Evolutionary conservation across 1,140 invertebrate genomes (phyloP).

Genomic region (Drosophila obscura): DNA sequence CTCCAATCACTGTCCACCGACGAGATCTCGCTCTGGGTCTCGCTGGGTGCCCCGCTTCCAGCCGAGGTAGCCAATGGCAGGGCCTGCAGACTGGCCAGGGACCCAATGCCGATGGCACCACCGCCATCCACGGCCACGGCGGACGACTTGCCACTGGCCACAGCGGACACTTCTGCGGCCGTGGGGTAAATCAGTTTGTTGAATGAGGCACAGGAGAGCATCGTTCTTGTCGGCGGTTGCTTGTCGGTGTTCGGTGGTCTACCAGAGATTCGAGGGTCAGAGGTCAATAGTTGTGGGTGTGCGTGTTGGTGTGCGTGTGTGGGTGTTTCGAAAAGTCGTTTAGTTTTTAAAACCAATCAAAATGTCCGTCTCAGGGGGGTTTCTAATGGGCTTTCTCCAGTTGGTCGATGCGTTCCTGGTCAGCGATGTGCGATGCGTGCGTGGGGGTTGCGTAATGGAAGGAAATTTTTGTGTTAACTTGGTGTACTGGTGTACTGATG

Average conservation of each 20-base stretch:
- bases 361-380: slow-evolving; percentile 47
- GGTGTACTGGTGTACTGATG: slow-evolving; percentile 19
- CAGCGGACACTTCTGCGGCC: slow-evolving; percentile 47
- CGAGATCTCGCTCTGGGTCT: slow-evolving; percentile 82
- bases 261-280: slow-evolving; percentile 18
- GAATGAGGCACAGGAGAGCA: slow-evolving; percentile 78
- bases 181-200: slow-evolving; percentile 76
- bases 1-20: slow-evolving; percentile 83
- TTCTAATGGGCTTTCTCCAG: slow-evolving; percentile 4
- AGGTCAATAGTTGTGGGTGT: slow-evolving; percentile 7
- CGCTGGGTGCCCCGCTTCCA: slow-evolving; percentile 76
- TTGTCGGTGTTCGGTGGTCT: slow-evolving; percentile 28
- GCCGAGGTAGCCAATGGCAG: slow-evolving; percentile 25
- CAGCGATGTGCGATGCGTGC: slow-evolving; percentile 15
- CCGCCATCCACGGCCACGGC: slow-evolving; percentile 28
- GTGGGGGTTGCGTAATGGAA: background rate
- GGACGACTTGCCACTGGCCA: slow-evolving; percentile 37
- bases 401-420: slow-evolving; percentile 41
- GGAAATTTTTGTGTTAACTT: too few relatives aligned
- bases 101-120: slow-evolving; percentile 11
- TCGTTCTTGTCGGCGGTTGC: slow-evolving; percentile 20
- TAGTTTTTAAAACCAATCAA: slow-evolving; percentile 62
- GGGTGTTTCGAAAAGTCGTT: slow-evolving; percentile 46
- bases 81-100: slow-evolving; percentile 38
- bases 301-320: too few relatives aligned